Evolutionary conservation across 2,113 vertebrate genomes (phyloP).

Genomic region (Chloropsis cyanopogon): DNA sequence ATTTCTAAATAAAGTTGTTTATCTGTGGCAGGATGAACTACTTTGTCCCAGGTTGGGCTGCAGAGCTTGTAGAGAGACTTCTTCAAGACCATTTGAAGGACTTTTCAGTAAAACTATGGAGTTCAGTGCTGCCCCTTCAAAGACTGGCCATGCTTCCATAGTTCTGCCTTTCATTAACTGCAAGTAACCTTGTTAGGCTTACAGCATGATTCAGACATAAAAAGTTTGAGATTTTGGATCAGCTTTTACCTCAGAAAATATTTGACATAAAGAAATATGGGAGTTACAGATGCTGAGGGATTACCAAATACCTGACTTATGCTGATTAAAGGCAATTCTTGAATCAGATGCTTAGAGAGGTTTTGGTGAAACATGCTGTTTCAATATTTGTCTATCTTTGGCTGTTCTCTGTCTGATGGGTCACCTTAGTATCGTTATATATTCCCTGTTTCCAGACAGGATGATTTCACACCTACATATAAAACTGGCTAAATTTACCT

Average conservation of each 20-base stretch:
- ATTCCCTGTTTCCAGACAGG: neutral
- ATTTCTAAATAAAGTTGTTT: conserved; percentile 68
- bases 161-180: neutral
- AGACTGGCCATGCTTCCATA: neutral
- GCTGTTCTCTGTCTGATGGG: neutral
- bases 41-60: conserved; percentile 15
- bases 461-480: neutral
- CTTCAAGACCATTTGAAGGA: conserved; percentile 62
- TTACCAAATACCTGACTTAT: neutral
- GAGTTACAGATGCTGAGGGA: neutral
- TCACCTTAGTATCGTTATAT: neutral
- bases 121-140: neutral
- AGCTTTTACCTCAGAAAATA: neutral
- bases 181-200: neutral
- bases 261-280: neutral
- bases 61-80: neutral
- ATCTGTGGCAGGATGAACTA: conserved; percentile 54
- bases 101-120: neutral
- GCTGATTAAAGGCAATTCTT: neutral
- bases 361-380: neutral
- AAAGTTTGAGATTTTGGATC: neutral
- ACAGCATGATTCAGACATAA: neutral
- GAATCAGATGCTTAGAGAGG: neutral
- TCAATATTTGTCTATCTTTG: neutral
- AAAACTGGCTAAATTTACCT: neutral